Base-by-base conservation (phyloP, 2,797 vertebrate genomes). In the Mycteria americana region DNA sequence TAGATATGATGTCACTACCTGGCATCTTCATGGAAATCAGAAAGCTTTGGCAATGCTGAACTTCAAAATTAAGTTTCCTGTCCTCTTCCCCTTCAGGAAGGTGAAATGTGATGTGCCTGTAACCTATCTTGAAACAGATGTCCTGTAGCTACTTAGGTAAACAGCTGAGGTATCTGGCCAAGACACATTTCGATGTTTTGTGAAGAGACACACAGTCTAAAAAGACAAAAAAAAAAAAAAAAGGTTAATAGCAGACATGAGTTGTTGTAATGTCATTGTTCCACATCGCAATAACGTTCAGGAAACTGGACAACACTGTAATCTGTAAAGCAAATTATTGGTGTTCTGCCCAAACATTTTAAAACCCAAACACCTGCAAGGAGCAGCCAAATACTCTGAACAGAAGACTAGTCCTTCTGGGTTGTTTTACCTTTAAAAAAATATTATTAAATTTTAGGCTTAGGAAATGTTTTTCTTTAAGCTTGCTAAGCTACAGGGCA, bases 1-100 rank as follows among this genome's bases (percentile, higher is more conserved):
- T 89, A 97, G 95, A 96, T 97, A 94, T 94, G 92, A 95, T 56
- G 91, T 93, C 89, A 96, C 54, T 83, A 37, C 89, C 74, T 89
- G 85, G 70, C 60, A 74, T 96, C 73, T 96, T 92, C 77, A 81
- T 92, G 81, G 76, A 95, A 94, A 94, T 82, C 68, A 91, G 81
- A 95, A 97, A 92, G 9, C 33, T 96, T 31, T 79, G 59, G 74
- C 83, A 92, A 56, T 39, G 27, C 17, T 92, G 56, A 67, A 65
- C 56, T 81, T 95, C 53, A 62, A 75, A 94, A 97, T 84, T 83
- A 86, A 91, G 91, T 86, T 97, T 97, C 87, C 89, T 79, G 63
- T 60, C 87, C 85, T 95, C 62, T 87, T 96, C 67, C 79, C 30
- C 56, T 95, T 92, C 73, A 95, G 78, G 83, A 85, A 89, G 60